A percentile compares a stretch with the other conserved stretches of the same genome.
Evolutionary conservation across 1,140 invertebrate species (phyloP).

Genomic region (Zaprionus ghesquierei): DNA sequence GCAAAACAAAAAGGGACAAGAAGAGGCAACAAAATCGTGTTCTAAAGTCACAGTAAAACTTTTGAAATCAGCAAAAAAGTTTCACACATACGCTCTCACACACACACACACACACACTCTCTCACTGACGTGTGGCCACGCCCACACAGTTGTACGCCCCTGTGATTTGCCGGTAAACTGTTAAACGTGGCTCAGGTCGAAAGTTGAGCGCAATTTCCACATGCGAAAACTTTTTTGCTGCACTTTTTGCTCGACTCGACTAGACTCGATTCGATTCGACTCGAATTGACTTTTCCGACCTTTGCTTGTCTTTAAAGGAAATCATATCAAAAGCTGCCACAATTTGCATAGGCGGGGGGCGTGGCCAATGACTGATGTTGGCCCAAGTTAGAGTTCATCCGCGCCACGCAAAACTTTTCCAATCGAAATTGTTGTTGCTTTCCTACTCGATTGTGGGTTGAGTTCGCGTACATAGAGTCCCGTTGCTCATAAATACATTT

Average conservation of each 20-base stretch:
- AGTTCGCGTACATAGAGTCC: constrained; percentile 12
- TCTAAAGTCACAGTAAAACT: constrained; percentile 57
- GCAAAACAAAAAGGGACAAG: not conserved
- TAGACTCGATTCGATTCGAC: not conserved
- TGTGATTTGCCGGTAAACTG: constrained; percentile 76
- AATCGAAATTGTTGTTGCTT: constrained; percentile 72
- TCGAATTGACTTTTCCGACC: not conserved
- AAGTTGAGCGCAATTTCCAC: constrained; percentile 63
- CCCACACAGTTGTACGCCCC: constrained; percentile 48
- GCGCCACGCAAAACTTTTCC: constrained; percentile 59
- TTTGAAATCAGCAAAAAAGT: constrained; percentile 55
- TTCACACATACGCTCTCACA: constrained; percentile 10
- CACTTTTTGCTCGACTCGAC: not conserved
- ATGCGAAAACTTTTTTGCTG: constrained; percentile 50
- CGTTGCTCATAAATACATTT: constrained; percentile 39
- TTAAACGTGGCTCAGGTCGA: constrained; percentile 65
- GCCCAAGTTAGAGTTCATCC: constrained; percentile 29
- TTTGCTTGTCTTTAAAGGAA: constrained; percentile 54
- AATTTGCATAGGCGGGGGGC: constrained; percentile 44
- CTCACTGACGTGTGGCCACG: constrained; percentile 40
- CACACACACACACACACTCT: not conserved
- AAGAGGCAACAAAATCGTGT: constrained; percentile 42
- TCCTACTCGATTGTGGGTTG: constrained; percentile 49
- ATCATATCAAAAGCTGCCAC: constrained; percentile 49
- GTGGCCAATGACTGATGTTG: constrained; percentile 49